Base-by-base conservation (phyloP, 2,113 vertebrate species). In the Ammospiza nelsoni region DNA sequence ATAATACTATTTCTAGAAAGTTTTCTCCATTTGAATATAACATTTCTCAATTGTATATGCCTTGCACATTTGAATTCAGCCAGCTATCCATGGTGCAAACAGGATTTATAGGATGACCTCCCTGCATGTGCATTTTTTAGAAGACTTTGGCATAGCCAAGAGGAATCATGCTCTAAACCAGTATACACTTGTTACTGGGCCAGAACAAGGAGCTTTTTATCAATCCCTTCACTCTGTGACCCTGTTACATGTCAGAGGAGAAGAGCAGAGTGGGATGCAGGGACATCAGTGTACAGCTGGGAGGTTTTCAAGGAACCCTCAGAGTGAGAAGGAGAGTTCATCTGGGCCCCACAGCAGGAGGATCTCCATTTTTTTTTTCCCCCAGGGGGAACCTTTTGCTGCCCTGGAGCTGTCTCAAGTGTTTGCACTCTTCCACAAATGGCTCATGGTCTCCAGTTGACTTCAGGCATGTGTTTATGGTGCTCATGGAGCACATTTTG, bases 1-100 rank as follows among this genome's bases (percentile, higher is more conserved):
- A 84, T 92, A 94, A 83, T 92, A 94, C 80, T 94, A 83, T 80
- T 91, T 93, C 84, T 79, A 63, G 87, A 78, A 85, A 90, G 74
- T 90, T 94, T 92, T 80, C 27, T 77, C 75, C 33, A 37, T 88
- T 9, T 74, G 51, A 88, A 66, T 77, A 10, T 71, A 88, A 49
- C 21, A 66, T 83, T 92, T 81, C 63, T 79, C 52, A 76, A 39
- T 21, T 21, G 51, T 73, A 14, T 39, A 71, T 67, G 13, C 35
- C 67, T 74, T 67, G 48, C 35, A 74, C 17, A 25, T 94, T 63
- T 87, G 61, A 87, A 90, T 88, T 83, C 72, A 72, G 78, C 58
- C 41, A 41, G 12, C 31, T 9, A 28, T n/a, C 33, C 8, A 0
- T 1, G 4, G 52, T 77, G 35, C 65, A 75, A 66, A 49, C 55